Base-by-base conservation (phyloP, 1,140 invertebrate species). In the Ladona fulva region DNA sequence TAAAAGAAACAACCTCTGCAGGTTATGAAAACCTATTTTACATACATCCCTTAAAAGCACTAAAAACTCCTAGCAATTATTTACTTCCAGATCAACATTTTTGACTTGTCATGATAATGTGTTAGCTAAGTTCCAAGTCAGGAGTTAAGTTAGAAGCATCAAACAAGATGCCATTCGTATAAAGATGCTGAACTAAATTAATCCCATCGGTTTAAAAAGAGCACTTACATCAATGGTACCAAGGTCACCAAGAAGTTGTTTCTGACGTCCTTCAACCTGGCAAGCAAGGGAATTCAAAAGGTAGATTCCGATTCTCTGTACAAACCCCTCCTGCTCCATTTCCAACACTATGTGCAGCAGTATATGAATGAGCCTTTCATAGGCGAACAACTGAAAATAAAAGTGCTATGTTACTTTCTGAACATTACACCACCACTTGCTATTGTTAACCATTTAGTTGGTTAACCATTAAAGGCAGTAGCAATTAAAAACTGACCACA, bases 201-300 rank as follows among this genome's bases (percentile, higher is more conserved):
- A n/a, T n/a, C n/a, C n/a, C n/a, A n/a, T n/a, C n/a, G n/a, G n/a
- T n/a, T n/a, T n/a, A n/a, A n/a, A n/a, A n/a, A n/a, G n/a, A 37
- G 29, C 78, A 84, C 84, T 86, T 85, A 95, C 94, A 84, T 90
- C 89, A 82, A 97, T 95, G 52, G 95, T 95, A 37, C 96, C 95
- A 74, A 95, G 85, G 84, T 95, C 91, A 25, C 97, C 97, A 22
- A 99, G 89, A 78, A 97, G 90, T 78, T 92, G 88, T 83, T 99
- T 99, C 82, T 98, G 95, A 74, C 89, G 88, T 8, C 95, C 94
- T 83, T 98, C 96, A 5, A 99, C 96, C 85, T 98, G 96, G 85
- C 97, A 99, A 6, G 97, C 97, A 74, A 99, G 87, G 10, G 95
- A 96, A 86, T 99, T 99, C 7, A 99, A 88, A 80, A 99, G 86